These are phyloP conservation scores for Alces alces DNA, from an alignment of 2,113 vertebrate genomes.

Conservation along the genomic window DNA sequence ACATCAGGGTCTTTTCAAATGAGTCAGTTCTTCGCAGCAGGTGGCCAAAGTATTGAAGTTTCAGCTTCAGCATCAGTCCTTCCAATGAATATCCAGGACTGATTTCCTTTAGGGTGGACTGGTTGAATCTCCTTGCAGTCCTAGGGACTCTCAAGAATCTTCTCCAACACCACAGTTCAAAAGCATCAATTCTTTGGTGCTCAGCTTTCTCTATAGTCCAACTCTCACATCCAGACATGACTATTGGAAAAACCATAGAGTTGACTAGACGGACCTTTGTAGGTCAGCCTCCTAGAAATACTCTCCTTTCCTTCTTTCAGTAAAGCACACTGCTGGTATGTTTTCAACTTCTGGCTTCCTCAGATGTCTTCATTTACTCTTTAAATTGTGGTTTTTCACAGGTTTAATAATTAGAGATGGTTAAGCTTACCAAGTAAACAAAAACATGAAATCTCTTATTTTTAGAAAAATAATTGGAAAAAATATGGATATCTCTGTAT, in stretches of 20 bases:
- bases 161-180: not conserved
- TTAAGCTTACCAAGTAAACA: not conserved
- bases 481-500: not conserved
- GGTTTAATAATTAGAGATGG: not conserved
- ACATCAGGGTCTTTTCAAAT: not conserved
- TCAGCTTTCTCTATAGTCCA: not conserved
- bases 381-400: not conserved
- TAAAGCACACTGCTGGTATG: not conserved
- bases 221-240: not conserved
- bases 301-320: not conserved
- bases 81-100: not conserved
- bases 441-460: not conserved
- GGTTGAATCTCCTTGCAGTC: not conserved
- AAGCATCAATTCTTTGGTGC: not conserved
- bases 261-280: not conserved
- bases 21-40: fast-evolving
- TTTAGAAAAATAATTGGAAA: not conserved
- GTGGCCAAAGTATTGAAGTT: not conserved
- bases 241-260: fast-evolving
- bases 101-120: not conserved
- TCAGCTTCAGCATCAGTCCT: not conserved
- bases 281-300: not conserved
- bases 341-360: not conserved
- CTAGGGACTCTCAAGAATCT: not conserved
- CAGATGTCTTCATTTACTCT: not conserved